Conservation (phyloP, 2,113 vertebrate species). For the Coptodon rendalli region DNA sequence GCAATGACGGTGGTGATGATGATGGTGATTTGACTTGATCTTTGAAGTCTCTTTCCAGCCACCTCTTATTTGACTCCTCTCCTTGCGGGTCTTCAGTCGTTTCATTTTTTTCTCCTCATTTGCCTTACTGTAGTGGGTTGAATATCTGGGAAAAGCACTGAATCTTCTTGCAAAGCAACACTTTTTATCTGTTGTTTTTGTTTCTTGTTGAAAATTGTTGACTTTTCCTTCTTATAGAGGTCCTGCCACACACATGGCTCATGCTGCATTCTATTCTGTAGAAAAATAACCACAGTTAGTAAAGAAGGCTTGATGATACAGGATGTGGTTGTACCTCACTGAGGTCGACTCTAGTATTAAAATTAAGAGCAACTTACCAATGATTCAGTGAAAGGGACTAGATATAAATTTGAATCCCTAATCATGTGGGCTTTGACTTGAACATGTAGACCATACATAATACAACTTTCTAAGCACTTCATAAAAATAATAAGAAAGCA, state of each 20-base stretch:
- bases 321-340: background rate
- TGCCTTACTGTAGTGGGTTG: background rate
- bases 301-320: background rate
- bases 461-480: background rate
- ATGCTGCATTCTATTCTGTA: constrained; percentile 35
- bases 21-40: background rate
- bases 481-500: background rate
- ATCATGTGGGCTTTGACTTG: background rate
- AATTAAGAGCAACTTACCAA: background rate
- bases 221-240: constrained; percentile 4
- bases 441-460: background rate
- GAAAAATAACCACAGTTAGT: background rate
- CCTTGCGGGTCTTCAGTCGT: constrained; percentile 68
- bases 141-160: background rate
- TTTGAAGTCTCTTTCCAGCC: background rate
- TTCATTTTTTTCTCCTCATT: constrained; percentile 49
- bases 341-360: background rate
- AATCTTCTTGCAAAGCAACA: background rate
- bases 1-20: background rate
- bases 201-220: background rate
- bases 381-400: background rate
- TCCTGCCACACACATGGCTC: constrained; percentile 19
- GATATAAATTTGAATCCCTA: background rate
- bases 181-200: background rate
- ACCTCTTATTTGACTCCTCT: constrained; percentile 53